Evolutionary conservation across 2,888 invertebrate species (phyloP).

Genomic region (Himalopsyche anomala): DNA sequence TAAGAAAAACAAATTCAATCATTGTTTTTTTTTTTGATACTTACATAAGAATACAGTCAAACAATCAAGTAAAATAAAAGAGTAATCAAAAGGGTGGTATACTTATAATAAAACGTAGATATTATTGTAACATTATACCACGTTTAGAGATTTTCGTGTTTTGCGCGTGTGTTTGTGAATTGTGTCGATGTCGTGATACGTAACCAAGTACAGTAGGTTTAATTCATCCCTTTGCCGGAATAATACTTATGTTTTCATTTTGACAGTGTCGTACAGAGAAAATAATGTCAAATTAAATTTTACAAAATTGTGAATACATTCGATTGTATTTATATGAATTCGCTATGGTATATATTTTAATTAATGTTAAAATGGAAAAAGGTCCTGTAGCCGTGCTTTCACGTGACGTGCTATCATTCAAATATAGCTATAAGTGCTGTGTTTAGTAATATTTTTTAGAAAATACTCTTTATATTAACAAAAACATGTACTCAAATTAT

Average conservation of each 20-base stretch:
- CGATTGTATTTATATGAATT: not conserved
- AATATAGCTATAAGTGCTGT: no score
- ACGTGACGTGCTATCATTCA: no score
- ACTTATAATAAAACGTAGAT: not conserved
- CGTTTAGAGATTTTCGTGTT: slow-evolving; percentile 8
- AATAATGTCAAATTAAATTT: not conserved
- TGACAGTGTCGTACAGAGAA: not conserved
- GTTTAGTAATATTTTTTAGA: no score
- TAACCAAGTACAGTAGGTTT: slow-evolving; percentile 3
- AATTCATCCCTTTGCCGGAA: slow-evolving; percentile 50
- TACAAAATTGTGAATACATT: not conserved
- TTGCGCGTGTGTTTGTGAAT: slow-evolving; percentile 38
- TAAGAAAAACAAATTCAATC: not conserved
- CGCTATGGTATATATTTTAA: no score
- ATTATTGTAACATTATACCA: slow-evolving; percentile 9
- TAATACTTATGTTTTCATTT: not conserved
- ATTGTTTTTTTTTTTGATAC: not conserved
- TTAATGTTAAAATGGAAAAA: no score
- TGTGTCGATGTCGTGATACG: slow-evolving; percentile 4
- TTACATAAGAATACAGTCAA: slow-evolving; percentile 43
- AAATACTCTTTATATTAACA: no score
- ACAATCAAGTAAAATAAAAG: slow-evolving; percentile 47
- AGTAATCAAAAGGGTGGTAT: slow-evolving; percentile 49
- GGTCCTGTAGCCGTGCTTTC: no score
- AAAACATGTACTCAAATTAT: no score